phyloP scores from a whole-genome alignment of 2,888 invertebrate species.

The Thelaira solivaga region DNA sequence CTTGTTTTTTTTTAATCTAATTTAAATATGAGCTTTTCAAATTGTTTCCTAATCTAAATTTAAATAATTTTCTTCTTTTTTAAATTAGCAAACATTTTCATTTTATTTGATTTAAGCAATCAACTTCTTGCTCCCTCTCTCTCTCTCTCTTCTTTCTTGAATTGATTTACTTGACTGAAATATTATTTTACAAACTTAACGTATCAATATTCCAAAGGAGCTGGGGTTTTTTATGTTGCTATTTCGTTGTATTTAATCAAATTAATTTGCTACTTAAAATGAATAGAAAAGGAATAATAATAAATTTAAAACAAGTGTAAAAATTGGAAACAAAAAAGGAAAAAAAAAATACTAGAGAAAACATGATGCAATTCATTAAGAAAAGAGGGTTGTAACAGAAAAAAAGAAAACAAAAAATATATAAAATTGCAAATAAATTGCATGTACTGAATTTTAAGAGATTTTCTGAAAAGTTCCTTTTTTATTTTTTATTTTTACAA shows the following conservation, averaged over 20 bases:
- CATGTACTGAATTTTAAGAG: constrained; percentile 53
- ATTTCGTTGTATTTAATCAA: constrained; percentile 43
- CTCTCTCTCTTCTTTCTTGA: neutral
- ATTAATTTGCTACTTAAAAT: constrained; percentile 53
- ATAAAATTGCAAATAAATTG: constrained; percentile 57
- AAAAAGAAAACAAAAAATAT: neutral
- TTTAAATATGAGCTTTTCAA: too few relatives aligned
- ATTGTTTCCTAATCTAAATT: too few relatives aligned
- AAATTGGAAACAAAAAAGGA: neutral
- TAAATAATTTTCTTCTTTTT: too few relatives aligned
- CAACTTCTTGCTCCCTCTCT: neutral
- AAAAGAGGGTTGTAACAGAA: constrained; percentile 34
- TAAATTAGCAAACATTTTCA: too few relatives aligned
- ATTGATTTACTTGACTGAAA: neutral
- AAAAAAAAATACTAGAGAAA: constrained; percentile 1
- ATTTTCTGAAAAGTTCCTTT: constrained; percentile 6
- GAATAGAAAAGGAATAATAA: constrained; percentile 7
- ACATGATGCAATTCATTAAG: constrained; percentile 56
- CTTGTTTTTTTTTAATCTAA: too few relatives aligned
- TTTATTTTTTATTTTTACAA: constrained; percentile 1
- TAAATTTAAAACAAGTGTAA: constrained; percentile 10
- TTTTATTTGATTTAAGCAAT: constrained; percentile 4
- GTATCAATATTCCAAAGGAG: constrained; percentile 11
- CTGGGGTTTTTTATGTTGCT: neutral
- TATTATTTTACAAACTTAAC: constrained; percentile 19